Percentiles rank a stretch among this genome's conserved stretches.
Evolutionary conservation across 2,888 invertebrate species (phyloP).

Genomic region (Synanthedon vespiformis): DNA sequence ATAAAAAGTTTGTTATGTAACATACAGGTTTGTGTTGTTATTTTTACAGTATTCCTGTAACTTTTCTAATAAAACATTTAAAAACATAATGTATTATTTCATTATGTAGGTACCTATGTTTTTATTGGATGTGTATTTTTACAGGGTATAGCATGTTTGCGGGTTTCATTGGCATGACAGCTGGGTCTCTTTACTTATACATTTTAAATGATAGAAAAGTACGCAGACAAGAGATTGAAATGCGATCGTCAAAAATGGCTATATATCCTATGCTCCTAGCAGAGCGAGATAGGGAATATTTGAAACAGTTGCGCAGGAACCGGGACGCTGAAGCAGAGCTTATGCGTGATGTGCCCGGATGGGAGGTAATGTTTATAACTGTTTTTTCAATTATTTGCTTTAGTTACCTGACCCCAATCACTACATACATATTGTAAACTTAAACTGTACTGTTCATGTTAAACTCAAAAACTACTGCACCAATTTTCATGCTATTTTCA

Average conservation of each 20-base stretch:
- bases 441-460: no score
- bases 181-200: conserved; percentile 70
- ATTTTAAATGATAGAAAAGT: conserved; percentile 63
- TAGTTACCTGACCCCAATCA: no score
- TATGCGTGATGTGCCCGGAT: conserved; percentile 91
- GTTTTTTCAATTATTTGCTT: no score
- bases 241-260: conserved; percentile 81
- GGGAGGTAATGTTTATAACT: conserved; percentile 71
- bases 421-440: no score
- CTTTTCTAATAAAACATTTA: background rate
- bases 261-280: conserved; percentile 82
- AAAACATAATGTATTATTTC: background rate
- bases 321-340: conserved; percentile 87
- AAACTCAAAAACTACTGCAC: no score
- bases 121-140: conserved; percentile 8
- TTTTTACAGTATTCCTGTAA: background rate
- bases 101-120: background rate
- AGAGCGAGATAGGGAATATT: conserved; percentile 85
- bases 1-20: conserved; percentile 38
- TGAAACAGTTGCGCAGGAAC: conserved; percentile 83
- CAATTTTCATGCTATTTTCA: no score
- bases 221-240: conserved; percentile 75
- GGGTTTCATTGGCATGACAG: conserved; percentile 71
- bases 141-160: conserved; percentile 74
- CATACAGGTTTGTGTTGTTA: no score